phyloP scores from a whole-genome alignment of 2,113 vertebrate genomes.

The Herpetotheres cachinnans region DNA sequence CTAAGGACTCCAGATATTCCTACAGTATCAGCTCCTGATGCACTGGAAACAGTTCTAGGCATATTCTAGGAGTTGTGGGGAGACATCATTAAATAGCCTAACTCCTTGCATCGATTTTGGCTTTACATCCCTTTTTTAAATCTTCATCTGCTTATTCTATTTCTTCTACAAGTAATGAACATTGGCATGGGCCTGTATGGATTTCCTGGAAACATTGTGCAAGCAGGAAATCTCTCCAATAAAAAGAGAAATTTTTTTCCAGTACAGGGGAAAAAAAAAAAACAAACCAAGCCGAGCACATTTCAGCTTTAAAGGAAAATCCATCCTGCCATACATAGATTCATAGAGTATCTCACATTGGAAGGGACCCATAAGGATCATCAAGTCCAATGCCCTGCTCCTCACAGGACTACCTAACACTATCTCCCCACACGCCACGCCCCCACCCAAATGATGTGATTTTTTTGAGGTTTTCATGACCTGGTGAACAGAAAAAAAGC shows the following conservation, averaged over 20 bases:
- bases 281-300: background rate
- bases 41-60: background rate
- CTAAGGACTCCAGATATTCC: background rate
- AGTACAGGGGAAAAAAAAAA: background rate
- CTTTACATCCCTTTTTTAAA: background rate
- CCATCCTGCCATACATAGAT: background rate
- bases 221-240: constrained; percentile 65
- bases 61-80: background rate
- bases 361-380: too few species aligned
- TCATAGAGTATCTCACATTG: too few species aligned
- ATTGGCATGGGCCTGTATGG: constrained; percentile 27
- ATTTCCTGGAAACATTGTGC: constrained; percentile 71
- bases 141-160: constrained; percentile 35
- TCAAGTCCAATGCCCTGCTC: too few species aligned
- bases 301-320: constrained; percentile 3
- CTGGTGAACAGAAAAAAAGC: background rate
- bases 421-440: background rate
- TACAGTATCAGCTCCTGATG: background rate
- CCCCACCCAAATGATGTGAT: background rate
- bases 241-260: constrained; percentile 38
- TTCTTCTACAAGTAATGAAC: constrained; percentile 66
- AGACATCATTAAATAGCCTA: background rate
- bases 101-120: background rate
- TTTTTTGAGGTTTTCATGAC: background rate
- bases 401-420: too few species aligned